phyloP scores from a whole-genome alignment of 2,113 vertebrate genomes.

The Etheostoma cragini region DNA sequence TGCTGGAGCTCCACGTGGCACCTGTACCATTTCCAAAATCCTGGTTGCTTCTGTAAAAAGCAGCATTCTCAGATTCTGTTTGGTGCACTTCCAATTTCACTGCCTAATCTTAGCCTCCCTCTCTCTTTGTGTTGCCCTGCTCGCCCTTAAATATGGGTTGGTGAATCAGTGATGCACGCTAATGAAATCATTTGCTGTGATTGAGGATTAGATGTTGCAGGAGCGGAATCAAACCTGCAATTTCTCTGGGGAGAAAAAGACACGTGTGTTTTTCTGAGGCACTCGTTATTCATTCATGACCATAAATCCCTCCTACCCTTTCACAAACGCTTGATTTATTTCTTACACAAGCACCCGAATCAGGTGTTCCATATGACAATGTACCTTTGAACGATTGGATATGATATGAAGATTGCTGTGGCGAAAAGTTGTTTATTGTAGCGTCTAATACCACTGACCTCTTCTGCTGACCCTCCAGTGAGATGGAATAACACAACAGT shows the following conservation, averaged over 20 bases:
- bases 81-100: conserved; percentile 60
- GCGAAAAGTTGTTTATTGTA: conserved; percentile 51
- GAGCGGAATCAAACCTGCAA: conserved; percentile 60
- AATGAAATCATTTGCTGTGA: conserved; percentile 76
- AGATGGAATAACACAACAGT: conserved; percentile 54
- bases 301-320: conserved; percentile 32
- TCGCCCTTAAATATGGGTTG: conserved; percentile 59
- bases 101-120: conserved; percentile 58
- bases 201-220: conserved; percentile 80
- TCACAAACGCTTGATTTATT: conserved; percentile 42
- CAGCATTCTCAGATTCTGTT: conserved; percentile 50
- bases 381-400: conserved; percentile 42
- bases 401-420: conserved; percentile 40
- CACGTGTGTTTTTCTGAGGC: conserved; percentile 8
- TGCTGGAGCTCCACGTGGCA: conserved; percentile 49
- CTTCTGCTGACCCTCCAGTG: conserved; percentile 42
- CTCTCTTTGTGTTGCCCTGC: conserved; percentile 48
- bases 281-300: conserved; percentile 65
- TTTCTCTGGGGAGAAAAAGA: conserved; percentile 45
- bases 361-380: conserved; percentile 41
- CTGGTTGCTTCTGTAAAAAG: conserved; percentile 39
- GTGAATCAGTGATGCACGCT: conserved; percentile 67
- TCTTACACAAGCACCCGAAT: conserved; percentile 34
- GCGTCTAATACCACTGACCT: conserved; percentile 56
- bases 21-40: conserved; percentile 46